A percentile compares a stretch with the other conserved stretches of the same genome.
These are phyloP conservation scores for Triplophysa yarkandensis DNA, from an alignment of 2,797 vertebrate species.

Conservation along the genomic window DNA sequence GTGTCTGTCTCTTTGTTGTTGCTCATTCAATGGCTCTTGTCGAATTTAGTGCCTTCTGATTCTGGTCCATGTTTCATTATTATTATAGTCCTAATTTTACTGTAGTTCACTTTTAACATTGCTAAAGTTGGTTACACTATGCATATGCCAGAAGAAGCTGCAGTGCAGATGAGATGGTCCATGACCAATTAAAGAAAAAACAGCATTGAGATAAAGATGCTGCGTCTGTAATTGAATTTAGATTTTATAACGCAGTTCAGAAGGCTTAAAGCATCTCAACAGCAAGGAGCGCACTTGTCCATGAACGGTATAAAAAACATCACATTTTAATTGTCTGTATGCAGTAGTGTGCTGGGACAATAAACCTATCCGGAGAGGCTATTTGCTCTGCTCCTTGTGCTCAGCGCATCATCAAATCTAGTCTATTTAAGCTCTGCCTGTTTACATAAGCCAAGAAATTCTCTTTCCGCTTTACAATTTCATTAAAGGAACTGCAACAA, in stretches of 20 bases:
- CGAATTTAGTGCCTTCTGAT: too few relatives aligned
- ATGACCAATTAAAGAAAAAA: conserved; percentile 43
- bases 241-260: conserved; percentile 40
- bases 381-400: conserved; percentile 38
- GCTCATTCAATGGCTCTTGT: too few relatives aligned
- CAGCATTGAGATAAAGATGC: conserved; percentile 14
- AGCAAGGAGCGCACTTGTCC: conserved; percentile 22
- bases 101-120: too few relatives aligned
- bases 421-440: conserved; percentile 41
- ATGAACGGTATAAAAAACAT: conserved; percentile 42
- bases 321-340: conserved; percentile 45
- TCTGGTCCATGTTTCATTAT: too few relatives aligned
- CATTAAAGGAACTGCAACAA: conserved; percentile 11
- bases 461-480: not conserved
- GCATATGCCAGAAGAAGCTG: conserved; percentile 5
- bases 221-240: conserved; percentile 40
- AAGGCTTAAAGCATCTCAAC: conserved; percentile 28
- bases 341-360: conserved; percentile 24
- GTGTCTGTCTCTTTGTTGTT: too few relatives aligned
- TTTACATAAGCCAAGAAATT: conserved; percentile 27
- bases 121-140: too few relatives aligned
- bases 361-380: conserved; percentile 31
- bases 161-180: conserved; percentile 35
- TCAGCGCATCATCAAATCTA: conserved; percentile 33
- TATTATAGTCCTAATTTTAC: too few relatives aligned